Evolutionary conservation across 2,797 vertebrate species (phyloP).

Genomic region (Echeneis naucrates): DNA sequence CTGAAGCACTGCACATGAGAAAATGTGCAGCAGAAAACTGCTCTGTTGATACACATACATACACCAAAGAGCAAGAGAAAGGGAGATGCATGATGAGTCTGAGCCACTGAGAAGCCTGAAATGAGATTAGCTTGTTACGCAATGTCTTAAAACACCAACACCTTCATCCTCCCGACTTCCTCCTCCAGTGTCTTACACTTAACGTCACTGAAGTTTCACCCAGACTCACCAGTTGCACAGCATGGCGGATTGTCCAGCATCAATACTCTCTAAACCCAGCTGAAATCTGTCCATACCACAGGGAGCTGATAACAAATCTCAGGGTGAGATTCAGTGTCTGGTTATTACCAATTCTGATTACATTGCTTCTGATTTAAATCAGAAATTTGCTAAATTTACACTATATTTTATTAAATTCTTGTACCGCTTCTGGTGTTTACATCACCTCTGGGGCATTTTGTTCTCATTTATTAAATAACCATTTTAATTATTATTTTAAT

Average conservation of each 20-base stretch:
- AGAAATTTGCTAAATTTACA: no score
- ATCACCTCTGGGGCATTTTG: neutral
- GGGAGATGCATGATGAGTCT: conserved; percentile 41
- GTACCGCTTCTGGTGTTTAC: no score
- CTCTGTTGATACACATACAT: neutral
- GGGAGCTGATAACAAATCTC: neutral
- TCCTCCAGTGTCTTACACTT: conserved; percentile 34
- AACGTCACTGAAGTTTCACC: conserved; percentile 30
- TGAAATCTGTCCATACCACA: neutral
- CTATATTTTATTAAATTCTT: no score
- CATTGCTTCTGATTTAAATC: neutral
- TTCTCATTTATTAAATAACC: neutral
- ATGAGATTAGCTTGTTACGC: conserved; percentile 75
- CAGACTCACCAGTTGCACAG: conserved; percentile 3
- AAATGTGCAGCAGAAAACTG: no score
- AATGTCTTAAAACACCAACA: conserved; percentile 61
- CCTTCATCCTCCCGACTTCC: conserved; percentile 32
- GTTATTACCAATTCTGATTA: neutral
- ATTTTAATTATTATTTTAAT: no score
- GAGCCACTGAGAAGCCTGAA: conserved; percentile 54
- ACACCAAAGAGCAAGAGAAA: conserved; percentile 39
- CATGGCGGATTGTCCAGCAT: neutral
- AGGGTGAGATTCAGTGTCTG: neutral
- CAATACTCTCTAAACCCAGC: neutral
- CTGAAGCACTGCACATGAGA: neutral